phyloP scores from a whole-genome alignment of 2,113 vertebrate genomes.

The Saccopteryx bilineata region DNA sequence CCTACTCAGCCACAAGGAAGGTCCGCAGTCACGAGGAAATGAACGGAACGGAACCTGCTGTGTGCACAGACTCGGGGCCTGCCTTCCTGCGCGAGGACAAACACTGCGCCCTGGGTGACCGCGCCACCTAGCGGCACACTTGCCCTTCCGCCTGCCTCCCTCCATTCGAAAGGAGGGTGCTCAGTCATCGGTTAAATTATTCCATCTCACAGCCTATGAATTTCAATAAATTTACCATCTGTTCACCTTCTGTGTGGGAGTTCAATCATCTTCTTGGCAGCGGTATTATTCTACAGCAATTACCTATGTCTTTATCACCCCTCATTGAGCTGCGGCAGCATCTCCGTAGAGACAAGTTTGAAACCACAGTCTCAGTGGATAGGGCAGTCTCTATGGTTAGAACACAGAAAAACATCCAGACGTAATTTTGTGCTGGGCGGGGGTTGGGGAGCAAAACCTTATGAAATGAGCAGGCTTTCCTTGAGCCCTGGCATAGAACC shows the following conservation, averaged over 20 bases:
- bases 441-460: not conserved
- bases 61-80: not conserved
- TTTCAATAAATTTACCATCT: conserved; percentile 90
- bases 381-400: conserved; percentile 77
- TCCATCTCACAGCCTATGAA: conserved; percentile 87
- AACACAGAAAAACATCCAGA: conserved; percentile 70
- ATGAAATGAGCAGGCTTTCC: not conserved
- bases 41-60: not conserved
- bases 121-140: conserved; percentile 84
- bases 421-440: not conserved
- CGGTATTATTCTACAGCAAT: conserved; percentile 88
- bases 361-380: conserved; percentile 84
- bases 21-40: not conserved
- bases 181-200: conserved; percentile 85
- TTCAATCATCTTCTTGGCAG: conserved; percentile 89
- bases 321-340: conserved; percentile 87
- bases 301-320: conserved; percentile 90
- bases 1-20: conserved; percentile 3
- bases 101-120: conserved; percentile 56
- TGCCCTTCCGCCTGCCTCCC: not conserved
- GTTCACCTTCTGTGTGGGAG: conserved; percentile 91
- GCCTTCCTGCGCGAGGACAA: not conserved
- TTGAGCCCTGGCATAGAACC: not conserved
- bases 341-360: conserved; percentile 84
- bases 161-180: conserved; percentile 79